Percentiles rank a stretch among this genome's conserved stretches.
Conservation (phyloP, 2,113 vertebrate species). For the Pantherophis guttatus region DNA sequence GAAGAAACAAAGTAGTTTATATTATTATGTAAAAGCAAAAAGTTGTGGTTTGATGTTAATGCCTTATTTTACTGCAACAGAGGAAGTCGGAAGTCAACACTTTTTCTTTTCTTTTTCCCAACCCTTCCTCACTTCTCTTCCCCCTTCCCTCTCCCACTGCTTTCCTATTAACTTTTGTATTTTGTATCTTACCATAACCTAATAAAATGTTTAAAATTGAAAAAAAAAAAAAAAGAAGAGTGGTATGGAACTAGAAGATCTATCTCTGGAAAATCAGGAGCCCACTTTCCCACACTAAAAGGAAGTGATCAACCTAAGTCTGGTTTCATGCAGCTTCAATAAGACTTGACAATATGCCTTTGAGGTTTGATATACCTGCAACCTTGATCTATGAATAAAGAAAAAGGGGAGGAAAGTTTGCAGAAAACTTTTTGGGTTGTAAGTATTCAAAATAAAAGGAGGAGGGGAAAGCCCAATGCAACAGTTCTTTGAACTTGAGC, state of each 20-base stretch:
- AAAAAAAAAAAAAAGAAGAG: too few species aligned
- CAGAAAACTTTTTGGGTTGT: constrained; percentile 9
- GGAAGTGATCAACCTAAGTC: constrained; percentile 20
- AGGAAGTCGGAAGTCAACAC: too few species aligned
- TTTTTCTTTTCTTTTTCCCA: too few species aligned
- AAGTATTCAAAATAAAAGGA: constrained; percentile 14
- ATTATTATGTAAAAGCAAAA: too few species aligned
- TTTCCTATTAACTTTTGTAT: too few species aligned
- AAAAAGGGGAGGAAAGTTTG: constrained; percentile 19
- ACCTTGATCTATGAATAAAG: constrained; percentile 26
- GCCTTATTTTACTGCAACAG: too few species aligned
- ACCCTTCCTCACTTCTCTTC: too few species aligned
- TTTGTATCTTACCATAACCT: too few species aligned
- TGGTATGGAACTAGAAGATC: constrained; percentile 10
- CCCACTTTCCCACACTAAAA: constrained; percentile 16
- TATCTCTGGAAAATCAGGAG: neutral
- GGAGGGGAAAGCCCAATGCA: constrained; percentile 20
- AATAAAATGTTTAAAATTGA: too few species aligned
- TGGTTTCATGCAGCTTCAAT: constrained; percentile 25
- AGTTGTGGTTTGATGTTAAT: too few species aligned
- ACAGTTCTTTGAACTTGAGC: constrained; percentile 5
- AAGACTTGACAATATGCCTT: constrained; percentile 16
- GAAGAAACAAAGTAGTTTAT: too few species aligned
- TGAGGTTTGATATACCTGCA: constrained; percentile 22
- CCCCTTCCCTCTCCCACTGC: too few species aligned